Evolutionary conservation across 2,888 invertebrate species (phyloP).

Genomic region (Volucella inflata): DNA sequence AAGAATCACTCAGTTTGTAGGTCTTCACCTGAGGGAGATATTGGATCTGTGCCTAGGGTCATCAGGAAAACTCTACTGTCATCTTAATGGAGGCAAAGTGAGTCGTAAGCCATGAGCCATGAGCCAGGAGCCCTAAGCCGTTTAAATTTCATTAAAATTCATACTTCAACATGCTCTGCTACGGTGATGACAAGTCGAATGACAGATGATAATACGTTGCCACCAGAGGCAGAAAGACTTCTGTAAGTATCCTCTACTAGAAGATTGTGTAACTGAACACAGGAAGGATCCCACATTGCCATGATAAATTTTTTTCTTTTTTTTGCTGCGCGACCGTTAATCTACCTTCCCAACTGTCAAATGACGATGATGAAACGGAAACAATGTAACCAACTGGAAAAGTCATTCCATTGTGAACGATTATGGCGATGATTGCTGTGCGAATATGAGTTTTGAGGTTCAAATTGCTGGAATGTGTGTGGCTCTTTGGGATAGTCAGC

Average conservation of each 20-base stretch:
- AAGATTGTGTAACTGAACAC: not conserved
- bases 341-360: constrained; percentile 6
- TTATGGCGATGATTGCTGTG: constrained; percentile 61
- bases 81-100: constrained; percentile 11
- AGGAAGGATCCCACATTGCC: constrained; percentile 32
- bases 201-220: constrained; percentile 42
- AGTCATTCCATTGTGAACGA: constrained; percentile 66
- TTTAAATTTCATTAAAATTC: constrained; percentile 52
- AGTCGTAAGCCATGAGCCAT: too few species aligned
- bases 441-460: too few species aligned
- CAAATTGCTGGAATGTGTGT: constrained; percentile 6
- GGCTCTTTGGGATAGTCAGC: constrained; percentile 8
- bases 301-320: constrained; percentile 4
- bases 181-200: constrained; percentile 14
- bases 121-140: constrained; percentile 11
- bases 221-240: not conserved
- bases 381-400: constrained; percentile 69
- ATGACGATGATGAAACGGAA: constrained; percentile 61
- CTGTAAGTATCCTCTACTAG: constrained; percentile 22
- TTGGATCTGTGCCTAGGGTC: constrained; percentile 28
- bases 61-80: constrained; percentile 4
- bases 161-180: constrained; percentile 19
- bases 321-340: constrained; percentile 34
- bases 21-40: constrained; percentile 28
- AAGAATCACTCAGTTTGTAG: constrained; percentile 21